These are phyloP conservation scores for Battus philenor DNA, from an alignment of 1,140 invertebrate genomes.

Conservation along the genomic window DNA sequence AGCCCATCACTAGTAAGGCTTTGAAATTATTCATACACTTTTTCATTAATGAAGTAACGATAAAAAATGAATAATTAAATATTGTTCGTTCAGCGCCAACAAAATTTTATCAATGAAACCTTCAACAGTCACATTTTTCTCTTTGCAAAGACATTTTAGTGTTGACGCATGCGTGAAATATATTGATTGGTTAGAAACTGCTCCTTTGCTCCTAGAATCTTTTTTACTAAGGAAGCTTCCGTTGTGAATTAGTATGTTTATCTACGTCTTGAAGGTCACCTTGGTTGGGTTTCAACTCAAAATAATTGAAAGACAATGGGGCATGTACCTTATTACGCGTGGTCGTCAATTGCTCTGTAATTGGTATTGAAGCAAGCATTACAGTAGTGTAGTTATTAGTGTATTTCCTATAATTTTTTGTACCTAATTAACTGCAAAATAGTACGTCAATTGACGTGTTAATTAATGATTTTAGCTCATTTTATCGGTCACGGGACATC, in stretches of 20 bases:
- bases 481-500: constrained; percentile 43
- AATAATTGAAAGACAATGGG: constrained; percentile 24
- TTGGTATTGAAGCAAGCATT: constrained; percentile 19
- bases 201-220: constrained; percentile 21
- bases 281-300: constrained; percentile 15
- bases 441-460: background rate
- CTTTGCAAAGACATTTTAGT: constrained; percentile 30
- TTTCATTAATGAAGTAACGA: too few species aligned
- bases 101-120: constrained; percentile 16
- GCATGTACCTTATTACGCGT: constrained; percentile 18
- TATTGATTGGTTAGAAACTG: constrained; percentile 60
- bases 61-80: too few species aligned
- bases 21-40: too few species aligned
- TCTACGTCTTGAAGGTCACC: constrained; percentile 17
- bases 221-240: background rate
- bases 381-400: background rate
- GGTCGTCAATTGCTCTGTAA: constrained; percentile 19
- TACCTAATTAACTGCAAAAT: background rate
- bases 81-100: too few species aligned
- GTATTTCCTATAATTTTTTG: constrained; percentile 9
- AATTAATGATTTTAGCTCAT: constrained; percentile 9
- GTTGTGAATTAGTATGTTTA: constrained; percentile 1
- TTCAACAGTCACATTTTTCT: constrained; percentile 28
- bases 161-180: constrained; percentile 63
- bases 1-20: too few species aligned